Base-by-base conservation (phyloP, 2,888 invertebrate species). In the Nesidiocoris tenuis region DNA sequence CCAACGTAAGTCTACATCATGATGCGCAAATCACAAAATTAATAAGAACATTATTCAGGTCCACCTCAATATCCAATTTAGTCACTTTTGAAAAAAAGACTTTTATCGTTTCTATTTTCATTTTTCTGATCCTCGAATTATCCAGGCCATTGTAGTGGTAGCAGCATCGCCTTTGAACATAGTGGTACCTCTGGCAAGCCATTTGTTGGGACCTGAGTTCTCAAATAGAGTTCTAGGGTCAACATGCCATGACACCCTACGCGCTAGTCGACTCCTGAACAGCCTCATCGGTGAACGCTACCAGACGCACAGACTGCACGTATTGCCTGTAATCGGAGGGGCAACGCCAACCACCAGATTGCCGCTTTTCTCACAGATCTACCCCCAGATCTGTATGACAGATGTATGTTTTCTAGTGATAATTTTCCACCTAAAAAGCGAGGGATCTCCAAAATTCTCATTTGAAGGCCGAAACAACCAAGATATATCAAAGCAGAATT, bases 321-420 rank as follows among this genome's bases (percentile, higher is more conserved):
- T 78, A 17, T 61, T 93, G 12, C 94, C 94, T 0, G 90, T 94
- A 0, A 85, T 90, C 67, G 93, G 94, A 25, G 95, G 95, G 0
- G 90, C 91, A 83, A 89, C 90, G 22, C 87, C 89, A 16, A 86
- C 88, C 77, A 93, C 93, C 0, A 89, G 90, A 78, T 87, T 95
- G 19, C 94, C 94, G 0, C 84, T 95, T 18, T 86, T 93, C 76
- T 93, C 93, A 0, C 90, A 90, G 81, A 86, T 88, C 1, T 87
- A 85, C 76, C 93, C 91, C 0, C 22, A 59, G 59, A 57, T 24
- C 16, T 22, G 17, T 12, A 24, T 70, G 18, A 9, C 17, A 22
- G 18, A 59, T 16, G 70, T 70, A 16, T 22, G 70, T 59, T n/a
- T n/a, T n/a, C n/a, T n/a, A n/a, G n/a, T n/a, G n/a, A n/a, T n/a